Evolutionary conservation across 2,797 vertebrate genomes (phyloP), one percentile per base, ranked within the genome.

Genomic region (Rousettus madagascariensis): DNA sequence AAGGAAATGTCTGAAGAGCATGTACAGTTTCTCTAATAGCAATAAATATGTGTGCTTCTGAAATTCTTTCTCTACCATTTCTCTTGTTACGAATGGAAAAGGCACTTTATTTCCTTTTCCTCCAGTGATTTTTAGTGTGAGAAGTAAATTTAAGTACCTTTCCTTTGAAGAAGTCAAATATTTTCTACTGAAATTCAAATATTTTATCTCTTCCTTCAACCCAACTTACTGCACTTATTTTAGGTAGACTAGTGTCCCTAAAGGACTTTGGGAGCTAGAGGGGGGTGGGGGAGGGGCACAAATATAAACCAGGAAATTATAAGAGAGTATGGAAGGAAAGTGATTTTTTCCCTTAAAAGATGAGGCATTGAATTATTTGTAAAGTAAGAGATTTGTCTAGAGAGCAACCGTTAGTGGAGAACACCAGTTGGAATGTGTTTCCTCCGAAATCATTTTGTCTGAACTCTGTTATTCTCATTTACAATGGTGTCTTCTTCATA

Each of bases 171-270:
- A 74, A 74, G 51, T 53, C 26, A 91, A 77, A 33, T 55, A 59
- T 89, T 88, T 66, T 63, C n/a, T 84, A 57, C 82, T 78, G 55
- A 91, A 84, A 77, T 85, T 59, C 11, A 85, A 41, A n/a, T 90
- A 71, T 49, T 87, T 87, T 79, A 24, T 77, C 46, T 91, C 59
- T 51, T 85, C 53, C 82, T 13, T 85, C 63, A 65, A 82, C 8
- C 30, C 80, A 66, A 77, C 6, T 71, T 43, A 71, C 5, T 82
- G 20, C 79, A 85, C 38, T 78, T 41, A 72, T 59, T 87, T 86
- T 66, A 79, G 30, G 26, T 49, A 66, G 16, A 66, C 36, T 43
- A 53, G 6, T 53, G 11, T 30, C 41, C 16, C 26, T 66, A 72
- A 61, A 30, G 17, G 55, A 68, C 5, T 19, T 8, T 10, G 19